phyloP scores from a whole-genome alignment of 2,888 invertebrate species.

The Drosophila phalerata region DNA sequence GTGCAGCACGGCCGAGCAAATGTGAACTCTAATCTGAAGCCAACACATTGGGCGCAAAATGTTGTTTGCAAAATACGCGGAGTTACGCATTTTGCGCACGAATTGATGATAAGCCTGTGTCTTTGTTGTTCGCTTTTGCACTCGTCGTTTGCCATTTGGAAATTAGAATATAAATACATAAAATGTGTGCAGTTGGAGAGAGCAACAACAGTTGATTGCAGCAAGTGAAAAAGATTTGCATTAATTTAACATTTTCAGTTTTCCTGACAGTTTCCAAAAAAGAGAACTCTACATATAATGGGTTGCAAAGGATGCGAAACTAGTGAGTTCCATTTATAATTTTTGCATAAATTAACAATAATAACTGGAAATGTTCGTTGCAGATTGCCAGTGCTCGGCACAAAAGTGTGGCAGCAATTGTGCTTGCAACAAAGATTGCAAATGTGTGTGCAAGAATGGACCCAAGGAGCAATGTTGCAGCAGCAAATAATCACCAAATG shows the following conservation, averaged over 20 bases:
- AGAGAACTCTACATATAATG: conserved; percentile 48
- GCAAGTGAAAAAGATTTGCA: conserved; percentile 32
- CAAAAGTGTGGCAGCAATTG: conserved; percentile 68
- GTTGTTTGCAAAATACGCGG: conserved; percentile 17
- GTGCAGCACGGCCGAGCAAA: conserved; percentile 41
- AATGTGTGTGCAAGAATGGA: conserved; percentile 69
- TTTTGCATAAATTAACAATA: conserved; percentile 10
- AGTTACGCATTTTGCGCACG: conserved; percentile 64
- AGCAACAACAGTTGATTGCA: conserved; percentile 21
- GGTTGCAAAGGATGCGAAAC: conserved; percentile 70
- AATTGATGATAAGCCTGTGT: conserved; percentile 46
- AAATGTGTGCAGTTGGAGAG: not conserved
- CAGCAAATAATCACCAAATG: conserved; percentile 47
- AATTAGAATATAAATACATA: conserved; percentile 30
- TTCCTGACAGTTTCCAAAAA: conserved; percentile 6
- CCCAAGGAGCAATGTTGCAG: conserved; percentile 73
- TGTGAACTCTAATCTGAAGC: conserved; percentile 7
- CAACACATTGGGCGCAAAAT: conserved; percentile 36
- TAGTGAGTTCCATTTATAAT: conserved; percentile 49
- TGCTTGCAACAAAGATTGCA: conserved; percentile 65
- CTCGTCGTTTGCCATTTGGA: conserved; percentile 11
- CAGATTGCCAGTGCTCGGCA: conserved; percentile 66
- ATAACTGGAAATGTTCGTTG: conserved; percentile 1
- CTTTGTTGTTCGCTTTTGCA: conserved; percentile 33
- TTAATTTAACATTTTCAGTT: conserved; percentile 18